A percentile compares a stretch with the other conserved stretches of the same genome.
phyloP scores from a whole-genome alignment of 2,113 vertebrate genomes.

The Phocoena sinus region DNA sequence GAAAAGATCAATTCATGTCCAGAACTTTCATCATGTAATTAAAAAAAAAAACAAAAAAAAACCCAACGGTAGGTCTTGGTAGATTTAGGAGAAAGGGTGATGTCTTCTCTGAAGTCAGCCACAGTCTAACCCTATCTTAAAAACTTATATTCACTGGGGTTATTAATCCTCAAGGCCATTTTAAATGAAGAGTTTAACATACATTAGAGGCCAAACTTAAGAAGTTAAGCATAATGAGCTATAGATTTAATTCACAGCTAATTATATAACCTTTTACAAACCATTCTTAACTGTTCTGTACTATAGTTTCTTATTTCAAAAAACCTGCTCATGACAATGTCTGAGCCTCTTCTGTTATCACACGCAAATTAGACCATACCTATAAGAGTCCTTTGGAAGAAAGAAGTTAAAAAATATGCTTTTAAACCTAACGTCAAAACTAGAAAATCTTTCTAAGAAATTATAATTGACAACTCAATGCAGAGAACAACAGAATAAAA shows the following conservation, averaged over 20 bases:
- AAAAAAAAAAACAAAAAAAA: neutral
- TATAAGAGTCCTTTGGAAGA: neutral
- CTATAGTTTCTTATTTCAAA: neutral
- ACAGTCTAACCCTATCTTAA: neutral
- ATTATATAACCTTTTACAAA: conserved; percentile 31
- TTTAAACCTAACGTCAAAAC: neutral
- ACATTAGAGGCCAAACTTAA: conserved; percentile 37
- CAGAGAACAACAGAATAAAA: neutral
- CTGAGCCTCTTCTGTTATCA: neutral
- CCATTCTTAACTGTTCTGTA: conserved; percentile 38
- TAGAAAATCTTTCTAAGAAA: conserved; percentile 35
- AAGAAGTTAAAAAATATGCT: neutral
- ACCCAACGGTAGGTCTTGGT: neutral
- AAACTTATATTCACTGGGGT: conserved; percentile 18
- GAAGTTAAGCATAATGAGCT: conserved; percentile 20
- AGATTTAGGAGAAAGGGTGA: neutral
- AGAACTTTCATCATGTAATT: neutral
- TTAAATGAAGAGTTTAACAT: conserved; percentile 47
- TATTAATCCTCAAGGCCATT: conserved; percentile 41
- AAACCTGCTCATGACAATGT: neutral
- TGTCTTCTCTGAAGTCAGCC: neutral
- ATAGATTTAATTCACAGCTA: conserved; percentile 24
- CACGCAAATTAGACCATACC: conserved; percentile 15
- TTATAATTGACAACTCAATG: neutral
- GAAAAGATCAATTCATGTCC: neutral